phyloP scores from a whole-genome alignment of 2,113 vertebrate species.

The Neogale vison region DNA sequence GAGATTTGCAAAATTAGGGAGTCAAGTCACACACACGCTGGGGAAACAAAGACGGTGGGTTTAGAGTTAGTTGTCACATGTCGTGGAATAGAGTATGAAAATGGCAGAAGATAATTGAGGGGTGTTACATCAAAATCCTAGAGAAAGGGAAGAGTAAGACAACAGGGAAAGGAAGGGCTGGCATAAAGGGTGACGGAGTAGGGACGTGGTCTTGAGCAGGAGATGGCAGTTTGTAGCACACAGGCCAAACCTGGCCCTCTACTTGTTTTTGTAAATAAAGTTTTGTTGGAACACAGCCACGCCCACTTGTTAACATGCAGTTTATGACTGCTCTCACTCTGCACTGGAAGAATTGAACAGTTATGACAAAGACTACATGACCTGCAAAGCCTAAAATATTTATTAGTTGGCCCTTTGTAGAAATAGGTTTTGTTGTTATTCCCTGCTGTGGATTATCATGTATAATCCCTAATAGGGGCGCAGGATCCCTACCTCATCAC shows the following conservation, averaged over 20 bases:
- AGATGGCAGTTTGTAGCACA: fast-evolving
- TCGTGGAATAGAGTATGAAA: neutral
- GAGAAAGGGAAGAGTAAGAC: neutral
- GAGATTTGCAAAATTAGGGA: neutral
- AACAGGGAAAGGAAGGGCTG: neutral
- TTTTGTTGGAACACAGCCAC: neutral
- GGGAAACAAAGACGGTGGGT: constrained; percentile 47
- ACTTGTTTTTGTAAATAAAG: constrained; percentile 31
- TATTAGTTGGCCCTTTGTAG: neutral
- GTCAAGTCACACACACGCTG: neutral
- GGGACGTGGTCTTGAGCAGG: neutral
- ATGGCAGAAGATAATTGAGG: constrained; percentile 22
- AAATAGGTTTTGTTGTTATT: neutral
- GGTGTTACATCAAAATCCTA: neutral
- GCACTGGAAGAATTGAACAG: neutral
- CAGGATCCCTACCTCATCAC: neutral
- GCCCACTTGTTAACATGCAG: fast-evolving
- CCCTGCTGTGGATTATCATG: neutral
- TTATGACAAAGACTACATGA: neutral
- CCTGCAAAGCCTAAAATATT: neutral
- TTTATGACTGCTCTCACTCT: neutral
- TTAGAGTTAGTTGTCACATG: constrained; percentile 36
- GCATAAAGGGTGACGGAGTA: neutral
- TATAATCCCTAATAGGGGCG: neutral
- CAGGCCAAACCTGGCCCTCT: neutral